A percentile compares a stretch with the other conserved stretches of the same genome.
Evolutionary conservation across 2,113 vertebrate species (phyloP).

Genomic region (Lates calcarifer): DNA sequence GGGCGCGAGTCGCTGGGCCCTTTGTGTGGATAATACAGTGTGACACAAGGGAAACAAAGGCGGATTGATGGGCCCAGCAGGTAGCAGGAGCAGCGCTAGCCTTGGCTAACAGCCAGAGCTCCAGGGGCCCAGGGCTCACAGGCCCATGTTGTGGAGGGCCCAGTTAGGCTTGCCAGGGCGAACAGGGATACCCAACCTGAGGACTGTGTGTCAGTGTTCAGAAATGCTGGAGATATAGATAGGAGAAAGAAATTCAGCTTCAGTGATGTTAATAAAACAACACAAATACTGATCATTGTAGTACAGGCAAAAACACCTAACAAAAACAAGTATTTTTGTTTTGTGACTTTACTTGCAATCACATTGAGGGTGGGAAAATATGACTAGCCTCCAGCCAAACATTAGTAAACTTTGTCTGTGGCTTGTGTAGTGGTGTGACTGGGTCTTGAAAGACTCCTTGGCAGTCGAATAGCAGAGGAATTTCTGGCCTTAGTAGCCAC

Average conservation of each 20-base stretch:
- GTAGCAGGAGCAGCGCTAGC: slow-evolving; percentile 90
- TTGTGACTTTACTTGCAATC: slow-evolving; percentile 16
- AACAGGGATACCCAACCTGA: slow-evolving; percentile 66
- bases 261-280: no score
- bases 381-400: slow-evolving; percentile 29
- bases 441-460: slow-evolving; percentile 33
- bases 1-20: slow-evolving; percentile 90
- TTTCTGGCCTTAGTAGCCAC: slow-evolving; percentile 33
- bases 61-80: slow-evolving; percentile 99
- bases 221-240: background rate
- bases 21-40: slow-evolving; percentile 98
- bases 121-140: slow-evolving; percentile 82
- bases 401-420: slow-evolving; percentile 50
- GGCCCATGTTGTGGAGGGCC: slow-evolving; percentile 84
- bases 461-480: slow-evolving; percentile 37
- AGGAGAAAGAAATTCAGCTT: background rate
- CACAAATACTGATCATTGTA: background rate
- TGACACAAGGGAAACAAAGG: slow-evolving; percentile 98
- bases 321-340: slow-evolving; percentile 12
- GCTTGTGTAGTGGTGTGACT: slow-evolving; percentile 43
- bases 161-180: slow-evolving; percentile 75
- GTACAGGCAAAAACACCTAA: background rate
- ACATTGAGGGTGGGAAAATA: slow-evolving; percentile 16
- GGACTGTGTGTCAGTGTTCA: slow-evolving; percentile 54
- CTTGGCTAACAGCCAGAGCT: slow-evolving; percentile 84